Evolutionary conservation across 2,888 invertebrate species (phyloP), one percentile per base, ranked within the genome.

Genomic region (Gortyna flavago): DNA sequence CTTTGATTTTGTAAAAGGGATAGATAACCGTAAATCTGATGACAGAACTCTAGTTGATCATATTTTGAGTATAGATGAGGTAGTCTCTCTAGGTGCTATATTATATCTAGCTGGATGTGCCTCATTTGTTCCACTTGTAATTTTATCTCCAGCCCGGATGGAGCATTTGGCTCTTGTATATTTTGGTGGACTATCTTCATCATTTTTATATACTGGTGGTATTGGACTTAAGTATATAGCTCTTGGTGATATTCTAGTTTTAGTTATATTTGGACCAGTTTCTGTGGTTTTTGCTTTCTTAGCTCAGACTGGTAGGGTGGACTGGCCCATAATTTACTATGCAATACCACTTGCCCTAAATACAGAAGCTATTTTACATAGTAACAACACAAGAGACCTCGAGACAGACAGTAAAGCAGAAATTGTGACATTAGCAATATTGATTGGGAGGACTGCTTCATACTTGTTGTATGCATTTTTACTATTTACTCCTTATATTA

Each of bases 191-290:
- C 94, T 99, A 75, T 99, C 99, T 44, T 99, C 99, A 74, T 99
- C 99, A 86, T 99, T 99, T 95, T 97, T 99, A n/a, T 99, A 99
- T 91, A 99, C 99, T 1, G 99, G 99, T 77, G 99, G 99, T 69
- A 98, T 99, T 89, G 99, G 99, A 79, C 97, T 99, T 77, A 99
- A 99, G 94, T 99, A 99, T 92, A 99, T 99, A 90, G 99, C 99
- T 6, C 96, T 99, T 68, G 99, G 99, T 73, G 99, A 99, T 95
- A 98, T 99, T 73, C 96, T 99, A 85, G 98, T 99, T 90, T 97
- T 99, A 90, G 97, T 99, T 80, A 98, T 99, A 91, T 99, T 99
- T 95, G 99, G 99, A 4, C 99, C 99, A 11, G 98, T 99, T 38
- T 98, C 99, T 38, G 99, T 99, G 35, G 97, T 99, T 32, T 99